Evolutionary conservation across 2,797 vertebrate genomes (phyloP), one percentile per base, ranked within the genome.

Genomic region (Heliangelus exortis): DNA sequence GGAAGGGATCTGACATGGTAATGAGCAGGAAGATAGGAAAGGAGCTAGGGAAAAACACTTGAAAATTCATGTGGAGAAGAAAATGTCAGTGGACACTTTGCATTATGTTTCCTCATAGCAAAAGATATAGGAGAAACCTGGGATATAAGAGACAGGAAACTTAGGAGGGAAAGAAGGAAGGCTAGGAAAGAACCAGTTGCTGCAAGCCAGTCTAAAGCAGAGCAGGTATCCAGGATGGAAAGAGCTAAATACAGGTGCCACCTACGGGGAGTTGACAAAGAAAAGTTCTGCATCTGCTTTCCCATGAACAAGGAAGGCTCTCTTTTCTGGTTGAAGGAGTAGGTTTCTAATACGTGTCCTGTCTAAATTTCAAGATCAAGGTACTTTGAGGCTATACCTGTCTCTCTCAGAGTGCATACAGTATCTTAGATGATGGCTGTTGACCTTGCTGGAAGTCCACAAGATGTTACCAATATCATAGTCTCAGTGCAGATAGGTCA

Each of bases 201-300:
- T 72, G 50, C 77, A 87, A 82, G 66, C 7, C 47, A 62, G 0
- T 75, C 14, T 72, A 50, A 18, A 91, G 21, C 22, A 68, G 36
- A 68, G 28, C 23, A 62, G 23, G 16, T 59, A 71, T 57, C 28
- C 33, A 68, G 62, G 50, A 50, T 6, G 50, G 51, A 66, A 73
- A 61, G 29, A 67, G 23, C 5, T 75, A 57, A 61, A 71, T 6
- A 58, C 6, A 15, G 45, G 57, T 63, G 28, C 25, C 34, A 41
- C 9, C 0, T 0, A 17, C 16, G 53, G n/a, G 23, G 15, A 73
- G 36, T 0, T 47, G 47, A 48, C 29, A 68, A 11, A 41, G 39
- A 41, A 73, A 65, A 69, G 7, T 34, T 84, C 47, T 68, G 10
- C 34, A 26, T 51, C 45, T 80, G 20, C 57, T 69, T 84, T 65